These are phyloP conservation scores for Kryphioiulus occultus DNA, from an alignment of 2,888 invertebrate species.

Conservation along the genomic window DNA sequence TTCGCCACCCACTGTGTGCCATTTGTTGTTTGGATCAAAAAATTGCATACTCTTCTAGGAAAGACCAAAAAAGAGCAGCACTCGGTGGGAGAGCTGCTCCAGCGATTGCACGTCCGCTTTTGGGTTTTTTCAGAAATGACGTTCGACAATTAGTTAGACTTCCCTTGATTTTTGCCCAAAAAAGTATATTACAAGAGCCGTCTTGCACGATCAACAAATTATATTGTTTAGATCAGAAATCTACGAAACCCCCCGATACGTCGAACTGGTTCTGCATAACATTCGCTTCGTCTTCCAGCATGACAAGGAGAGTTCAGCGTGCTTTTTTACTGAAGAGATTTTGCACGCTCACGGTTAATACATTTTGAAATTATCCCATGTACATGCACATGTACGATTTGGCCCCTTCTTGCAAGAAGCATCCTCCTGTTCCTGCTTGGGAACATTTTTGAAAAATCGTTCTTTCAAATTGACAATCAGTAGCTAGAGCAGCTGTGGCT, in stretches of 20 bases:
- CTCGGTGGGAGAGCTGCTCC: constrained; percentile 43
- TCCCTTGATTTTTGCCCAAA: constrained; percentile 24
- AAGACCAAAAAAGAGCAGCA: constrained; percentile 35
- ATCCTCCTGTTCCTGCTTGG: not conserved
- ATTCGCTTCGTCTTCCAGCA: not conserved
- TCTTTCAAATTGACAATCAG: not conserved
- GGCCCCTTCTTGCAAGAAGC: not conserved
- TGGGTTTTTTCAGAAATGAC: not conserved
- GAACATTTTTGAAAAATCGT: not conserved
- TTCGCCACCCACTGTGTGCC: constrained; percentile 43
- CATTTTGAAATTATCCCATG: not conserved
- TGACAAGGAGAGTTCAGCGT: constrained; percentile 18
- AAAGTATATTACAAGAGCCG: constrained; percentile 14
- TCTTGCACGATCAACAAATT: constrained; percentile 40
- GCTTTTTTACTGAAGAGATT: not conserved
- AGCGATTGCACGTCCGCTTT: constrained; percentile 39
- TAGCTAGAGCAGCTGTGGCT: too few relatives aligned
- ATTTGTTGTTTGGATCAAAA: constrained; percentile 48
- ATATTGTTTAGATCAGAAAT: constrained; percentile 36
- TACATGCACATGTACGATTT: not conserved
- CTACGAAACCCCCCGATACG: constrained; percentile 17
- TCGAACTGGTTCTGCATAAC: not conserved
- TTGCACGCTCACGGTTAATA: constrained; percentile 31
- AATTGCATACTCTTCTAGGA: constrained; percentile 9
- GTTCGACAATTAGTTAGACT: constrained; percentile 36